Percentiles rank a stretch among this genome's conserved stretches.
Evolutionary conservation across 2,888 invertebrate genomes (phyloP).

Genomic region (Tenthredo notha): DNA sequence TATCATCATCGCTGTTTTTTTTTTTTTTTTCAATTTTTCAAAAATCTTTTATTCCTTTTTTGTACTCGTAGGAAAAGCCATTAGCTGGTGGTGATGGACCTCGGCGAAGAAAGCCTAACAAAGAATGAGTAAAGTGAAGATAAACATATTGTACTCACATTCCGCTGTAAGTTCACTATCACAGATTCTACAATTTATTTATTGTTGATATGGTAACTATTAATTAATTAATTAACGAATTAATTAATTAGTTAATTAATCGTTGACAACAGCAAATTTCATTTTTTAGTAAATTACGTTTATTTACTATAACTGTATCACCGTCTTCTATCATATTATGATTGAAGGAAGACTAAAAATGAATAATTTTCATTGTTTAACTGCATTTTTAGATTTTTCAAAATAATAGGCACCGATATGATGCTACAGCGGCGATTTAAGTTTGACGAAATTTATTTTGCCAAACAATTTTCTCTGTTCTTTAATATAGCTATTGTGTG

Average conservation of each 20-base stretch:
- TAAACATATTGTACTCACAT: conserved; percentile 60
- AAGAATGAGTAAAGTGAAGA: conserved; percentile 68
- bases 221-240: neutral
- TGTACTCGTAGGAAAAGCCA: conserved; percentile 65
- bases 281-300: neutral
- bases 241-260: neutral
- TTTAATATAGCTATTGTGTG: neutral
- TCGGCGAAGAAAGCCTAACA: conserved; percentile 76
- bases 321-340: neutral
- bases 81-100: conserved; percentile 71
- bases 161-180: conserved; percentile 46
- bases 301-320: conserved; percentile 17
- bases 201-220: conserved; percentile 8
- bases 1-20: neutral
- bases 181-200: conserved; percentile 24
- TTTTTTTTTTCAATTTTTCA: neutral
- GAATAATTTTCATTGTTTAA: neutral
- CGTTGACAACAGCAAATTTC: conserved; percentile 7
- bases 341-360: neutral
- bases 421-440: neutral
- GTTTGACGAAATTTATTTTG: neutral
- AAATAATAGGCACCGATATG: neutral
- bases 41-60: conserved; percentile 50
- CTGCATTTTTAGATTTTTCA: neutral
- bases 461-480: neutral